Evolutionary conservation across 2,797 vertebrate species (phyloP).

Genomic region (Acropternis orthonyx): DNA sequence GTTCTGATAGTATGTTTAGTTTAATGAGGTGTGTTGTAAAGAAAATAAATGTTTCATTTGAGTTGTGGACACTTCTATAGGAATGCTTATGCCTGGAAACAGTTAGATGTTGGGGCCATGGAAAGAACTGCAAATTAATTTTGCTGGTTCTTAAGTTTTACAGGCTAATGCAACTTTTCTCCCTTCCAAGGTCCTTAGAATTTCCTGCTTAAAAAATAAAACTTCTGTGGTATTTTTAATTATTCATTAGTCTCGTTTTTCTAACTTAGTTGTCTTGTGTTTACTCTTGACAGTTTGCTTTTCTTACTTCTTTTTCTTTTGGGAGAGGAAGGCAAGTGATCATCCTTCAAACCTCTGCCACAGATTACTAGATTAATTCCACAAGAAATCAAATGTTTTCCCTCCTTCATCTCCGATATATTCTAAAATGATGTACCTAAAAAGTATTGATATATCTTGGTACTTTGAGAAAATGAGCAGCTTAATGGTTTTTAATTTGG

Average conservation of each 20-base stretch:
- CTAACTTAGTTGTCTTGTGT: background rate
- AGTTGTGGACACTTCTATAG: background rate
- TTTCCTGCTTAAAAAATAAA: background rate
- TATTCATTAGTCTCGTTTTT: background rate
- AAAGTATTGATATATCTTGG: accelerated
- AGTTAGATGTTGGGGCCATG: background rate
- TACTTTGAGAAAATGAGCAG: background rate
- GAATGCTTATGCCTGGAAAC: background rate
- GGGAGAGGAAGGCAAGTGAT: background rate
- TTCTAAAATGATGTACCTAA: background rate
- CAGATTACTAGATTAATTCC: background rate
- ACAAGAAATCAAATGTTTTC: background rate
- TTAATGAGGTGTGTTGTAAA: background rate
- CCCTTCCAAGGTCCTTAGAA: background rate
- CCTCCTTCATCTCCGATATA: background rate
- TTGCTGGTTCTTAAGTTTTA: background rate
- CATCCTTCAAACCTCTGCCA: background rate
- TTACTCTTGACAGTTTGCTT: background rate
- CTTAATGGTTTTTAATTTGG: background rate
- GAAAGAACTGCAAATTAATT: background rate
- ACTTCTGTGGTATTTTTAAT: background rate
- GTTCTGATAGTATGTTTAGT: background rate
- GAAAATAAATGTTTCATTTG: background rate
- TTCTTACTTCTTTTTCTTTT: background rate
- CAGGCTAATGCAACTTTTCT: background rate